Base-by-base conservation (phyloP, 2,113 vertebrate genomes). In the Irena cyanogastra region DNA sequence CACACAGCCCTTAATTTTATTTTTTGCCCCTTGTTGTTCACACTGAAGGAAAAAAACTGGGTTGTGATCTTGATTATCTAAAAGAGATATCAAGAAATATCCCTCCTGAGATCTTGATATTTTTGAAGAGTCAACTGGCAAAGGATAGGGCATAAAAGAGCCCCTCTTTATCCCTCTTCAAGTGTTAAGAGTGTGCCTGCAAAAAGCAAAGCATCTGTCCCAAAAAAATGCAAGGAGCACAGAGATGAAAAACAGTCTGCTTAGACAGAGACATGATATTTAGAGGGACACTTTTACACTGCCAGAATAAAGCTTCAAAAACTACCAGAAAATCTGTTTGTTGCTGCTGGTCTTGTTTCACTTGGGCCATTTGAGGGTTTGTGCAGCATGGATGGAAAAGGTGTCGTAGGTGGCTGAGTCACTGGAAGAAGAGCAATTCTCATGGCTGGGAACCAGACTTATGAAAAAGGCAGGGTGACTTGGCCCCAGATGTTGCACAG, bases 371-470 rank as follows among this genome's bases (percentile, higher is more conserved):
- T 33, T 59, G 30, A 52, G 27, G 15, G 2, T 39, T 35, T 22
- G 9, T 45, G 31, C 15, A 39, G 19, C 37, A 41, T 2, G 1
- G 23, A 31, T 28, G 15, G 27, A 22, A 82, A 39, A 47, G 41
- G 20, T 49, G 16, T 5, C 1, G 0, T 0, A 27, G 19, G 8
- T 87, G 15, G 10, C 23, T 49, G 45, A 77, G 31, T 26, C 42
- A 60, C 49, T 69, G 17, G 19, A 69, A 17, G 23, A 16, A 75
- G 10, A 54, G 10, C 3, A 72, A 30, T 39, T 23, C 6, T 54
- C 20, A 9, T 8, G 3, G 14, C 20, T 76, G 10, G 9, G 16
- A n/a, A 77, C 28, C 44, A 47, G 33, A 16, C 3, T 57, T 3
- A 10, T 10, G 10, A 24, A 52, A 70, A 79, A 59, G 21, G 4